phyloP scores from a whole-genome alignment of 2,888 invertebrate species.

The Malthinus seriepunctatus region DNA sequence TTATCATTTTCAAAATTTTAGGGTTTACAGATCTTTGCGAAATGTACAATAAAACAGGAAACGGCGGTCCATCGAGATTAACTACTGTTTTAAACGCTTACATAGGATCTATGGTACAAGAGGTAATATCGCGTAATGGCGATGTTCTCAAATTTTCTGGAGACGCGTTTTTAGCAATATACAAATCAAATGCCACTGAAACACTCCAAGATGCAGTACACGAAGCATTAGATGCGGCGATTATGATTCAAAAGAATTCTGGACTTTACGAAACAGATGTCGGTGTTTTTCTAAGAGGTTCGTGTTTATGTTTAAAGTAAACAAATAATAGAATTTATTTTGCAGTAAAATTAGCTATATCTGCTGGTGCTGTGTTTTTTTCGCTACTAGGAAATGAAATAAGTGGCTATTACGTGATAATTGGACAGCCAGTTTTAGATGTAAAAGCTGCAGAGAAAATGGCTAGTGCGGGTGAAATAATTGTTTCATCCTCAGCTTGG shows the following conservation, averaged over 20 bases:
- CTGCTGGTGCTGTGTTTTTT: slow-evolving; percentile 63
- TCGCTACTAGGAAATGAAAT: slow-evolving; percentile 60
- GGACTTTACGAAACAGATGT: slow-evolving; percentile 65
- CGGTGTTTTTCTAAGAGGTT: slow-evolving; percentile 64
- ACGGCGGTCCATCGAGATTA: slow-evolving; percentile 70
- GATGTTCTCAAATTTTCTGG: slow-evolving; percentile 71
- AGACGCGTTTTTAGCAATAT: slow-evolving; percentile 69
- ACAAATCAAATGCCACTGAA: slow-evolving; percentile 60
- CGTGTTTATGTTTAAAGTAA: not conserved
- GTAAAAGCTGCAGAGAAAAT: slow-evolving; percentile 58
- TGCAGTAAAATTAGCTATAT: slow-evolving; percentile 66
- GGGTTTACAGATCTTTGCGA: slow-evolving; percentile 69
- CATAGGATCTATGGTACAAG: slow-evolving; percentile 73
- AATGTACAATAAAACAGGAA: slow-evolving; percentile 65
- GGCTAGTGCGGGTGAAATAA: slow-evolving; percentile 63
- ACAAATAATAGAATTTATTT: not conserved
- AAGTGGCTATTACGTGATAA: slow-evolving; percentile 62
- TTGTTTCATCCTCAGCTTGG: slow-evolving; percentile 64
- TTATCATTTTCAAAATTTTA: slow-evolving; percentile 37
- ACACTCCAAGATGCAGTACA: slow-evolving; percentile 65
- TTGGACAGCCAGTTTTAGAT: slow-evolving; percentile 67
- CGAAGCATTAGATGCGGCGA: slow-evolving; percentile 68
- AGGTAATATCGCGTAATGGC: slow-evolving; percentile 66
- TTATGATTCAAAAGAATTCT: slow-evolving; percentile 68
- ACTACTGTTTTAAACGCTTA: slow-evolving; percentile 72